Base-by-base conservation (phyloP, 2,888 invertebrate genomes). In the Meloe dianella region DNA sequence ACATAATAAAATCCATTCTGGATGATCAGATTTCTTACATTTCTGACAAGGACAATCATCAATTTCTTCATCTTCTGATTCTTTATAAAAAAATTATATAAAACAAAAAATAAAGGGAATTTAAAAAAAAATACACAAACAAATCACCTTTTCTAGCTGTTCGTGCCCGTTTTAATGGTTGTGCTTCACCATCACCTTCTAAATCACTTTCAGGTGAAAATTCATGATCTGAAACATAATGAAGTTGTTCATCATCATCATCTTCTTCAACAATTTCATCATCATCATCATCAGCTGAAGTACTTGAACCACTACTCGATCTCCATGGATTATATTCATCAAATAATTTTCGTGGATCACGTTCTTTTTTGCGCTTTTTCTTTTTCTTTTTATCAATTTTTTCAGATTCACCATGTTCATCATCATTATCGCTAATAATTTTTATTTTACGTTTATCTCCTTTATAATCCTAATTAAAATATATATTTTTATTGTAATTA, bases 1-100 rank as follows among this genome's bases (percentile, higher is more conserved):
- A 81, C 98, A 99, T 51, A 99, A 85, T 63, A 99, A 85, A 78
- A 99, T 96, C 96, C 96, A 97, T 84, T 98, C 97, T 0, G 98
- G 97, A 83, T 97, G 96, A 83, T 96, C 95, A 0, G 90, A 91
- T 84, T 95, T 94, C 14, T 91, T 90, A 83, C 98, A 99, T 73
- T 93, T 93, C 78, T 91, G 90, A 83, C 98, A 99, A 20, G 92
- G 91, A 22, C 93, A 94, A 67, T 92, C 92, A 71, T 89, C 90
- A 7, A 74, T 75, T 29, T 77, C 81, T 68, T 80, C 79, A 12
- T 77, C 73, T 64, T 79, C 80, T 0, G 79, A 79, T 73, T 81
- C 82, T n/a, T n/a, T 80, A 72, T 35, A 73, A 73, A 64, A 65
- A 32, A 68, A 59, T 57, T n/a, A n/a, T n/a, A n/a, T n/a, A n/a